Evolutionary conservation across 2,888 invertebrate species (phyloP), one percentile per base, ranked within the genome.

Genomic region (Eubasilissa splendida): DNA sequence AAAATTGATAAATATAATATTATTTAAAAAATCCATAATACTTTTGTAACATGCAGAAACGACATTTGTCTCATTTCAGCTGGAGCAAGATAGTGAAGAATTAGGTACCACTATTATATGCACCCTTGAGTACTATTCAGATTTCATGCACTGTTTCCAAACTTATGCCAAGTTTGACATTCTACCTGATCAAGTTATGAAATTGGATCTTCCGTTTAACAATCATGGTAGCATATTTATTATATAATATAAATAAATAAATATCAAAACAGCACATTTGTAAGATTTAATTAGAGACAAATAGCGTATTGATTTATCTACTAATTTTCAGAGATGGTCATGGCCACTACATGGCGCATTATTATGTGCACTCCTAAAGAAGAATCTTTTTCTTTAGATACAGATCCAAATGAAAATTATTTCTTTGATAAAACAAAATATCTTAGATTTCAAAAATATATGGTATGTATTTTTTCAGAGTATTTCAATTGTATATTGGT

Each of bases 341-440:
- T 88, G 79, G 87, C 89, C 2, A 82, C 86, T 10, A 87, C 87
- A 85, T 91, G 90, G 90, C 86, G 90, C 0, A 87, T 88, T 76
- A 87, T 90, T 4, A 85, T 86, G 31, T 85, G 85, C 71, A 82
- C 82, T 50, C 85, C 83, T 12, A 82, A 83, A 1, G 85, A 85
- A 3, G 70, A 83, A 1, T n/a, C 73, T 2, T 12, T 66, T 4
- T 10, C n/a, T 22, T 14, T 14, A 1, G 4, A 12, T 33, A 8
- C 52, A 75, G 42, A 33, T 3, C 10, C 10, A 1, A n/a, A 63
- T 14, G 5, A 58, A 63, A 4, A 12, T 22, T 12, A 12, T 66
- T 53, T 31, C 54, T 81, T 81, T 74, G 75, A 77, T n/a, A 77
- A 63, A 56, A 22, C 58, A 10, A 80, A 80, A 58, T 77, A 70